Evolutionary conservation across 1,140 invertebrate genomes (phyloP), one percentile per base, ranked within the genome.

Genomic region (Orchestia grillus): DNA sequence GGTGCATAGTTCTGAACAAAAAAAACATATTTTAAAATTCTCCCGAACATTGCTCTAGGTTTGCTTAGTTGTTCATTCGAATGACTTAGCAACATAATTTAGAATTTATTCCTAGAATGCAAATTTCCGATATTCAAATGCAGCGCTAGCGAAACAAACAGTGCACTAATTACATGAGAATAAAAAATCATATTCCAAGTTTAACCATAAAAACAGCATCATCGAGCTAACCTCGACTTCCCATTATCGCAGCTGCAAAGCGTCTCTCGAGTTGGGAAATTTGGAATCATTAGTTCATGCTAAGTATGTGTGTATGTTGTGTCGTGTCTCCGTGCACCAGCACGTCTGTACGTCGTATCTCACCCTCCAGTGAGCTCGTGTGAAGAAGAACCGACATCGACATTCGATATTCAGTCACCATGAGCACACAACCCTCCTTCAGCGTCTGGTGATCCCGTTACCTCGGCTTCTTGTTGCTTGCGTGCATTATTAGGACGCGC

Each of bases 361-460:
- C 92, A 45, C 44, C 92, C 92, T 45, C 44, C 92, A 94, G 40
- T 94, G 92, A 44, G 44, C 44, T 47, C 92, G 44, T 94, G 92
- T 47, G 92, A 94, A 94, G 92, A 44, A 42, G 43, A 94, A 45
- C 44, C 44, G 44, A 44, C 92, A 94, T 94, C 43, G 92, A 94
- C 92, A 94, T 45, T 94, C 36, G 92, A 45, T 44, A 44, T 44
- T 90, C 62, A 77, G 28, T 28, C 62, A 77, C 62, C 62, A 36
- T 77, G 62, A 77, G 62, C 92, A 44, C 92, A 44, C 92, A 44
- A 40, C 92, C 44, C 43, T 45, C 92, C 36, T 44, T 15, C 92
- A 40, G 92, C 19, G 92, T 45, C 44, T 45, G 15, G 43, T 94
- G 92, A 90, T 90, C 88, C 88, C 88, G 88, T 90, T 90, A 90